A percentile compares a stretch with the other conserved stretches of the same genome.
These are phyloP conservation scores for Alcedo atthis DNA, from an alignment of 2,797 vertebrate species.

Conservation along the genomic window DNA sequence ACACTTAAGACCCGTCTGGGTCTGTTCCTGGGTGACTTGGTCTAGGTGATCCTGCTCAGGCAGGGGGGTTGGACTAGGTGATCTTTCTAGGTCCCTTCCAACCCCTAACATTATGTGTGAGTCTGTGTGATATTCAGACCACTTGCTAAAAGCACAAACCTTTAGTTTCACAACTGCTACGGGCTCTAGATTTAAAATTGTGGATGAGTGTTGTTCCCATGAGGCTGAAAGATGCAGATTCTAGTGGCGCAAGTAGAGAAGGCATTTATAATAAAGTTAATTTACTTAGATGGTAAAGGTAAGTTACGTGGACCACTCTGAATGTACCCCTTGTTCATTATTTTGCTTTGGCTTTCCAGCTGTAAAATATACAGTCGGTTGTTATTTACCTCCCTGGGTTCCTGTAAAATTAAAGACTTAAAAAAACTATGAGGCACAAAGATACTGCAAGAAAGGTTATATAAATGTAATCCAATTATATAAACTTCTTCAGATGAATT, in stretches of 20 bases:
- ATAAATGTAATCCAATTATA: conserved; percentile 11
- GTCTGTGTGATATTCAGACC: not conserved
- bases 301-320: not conserved
- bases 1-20: no score
- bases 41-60: no score
- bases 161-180: not conserved
- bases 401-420: not conserved
- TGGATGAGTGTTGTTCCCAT: not conserved
- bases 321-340: not conserved
- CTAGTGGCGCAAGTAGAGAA: not conserved
- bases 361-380: not conserved
- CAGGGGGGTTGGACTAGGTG: no score
- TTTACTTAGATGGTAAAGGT: not conserved
- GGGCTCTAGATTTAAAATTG: not conserved
- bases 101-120: no score
- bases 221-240: not conserved
- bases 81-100: no score
- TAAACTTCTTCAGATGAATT: conserved; percentile 12
- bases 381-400: not conserved
- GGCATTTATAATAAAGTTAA: not conserved
- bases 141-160: not conserved
- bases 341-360: not conserved
- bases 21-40: no score
- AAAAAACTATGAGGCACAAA: not conserved
- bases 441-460: not conserved